Base-by-base conservation (phyloP, 1,140 invertebrate genomes). In the Drosophila tropicalis region DNA sequence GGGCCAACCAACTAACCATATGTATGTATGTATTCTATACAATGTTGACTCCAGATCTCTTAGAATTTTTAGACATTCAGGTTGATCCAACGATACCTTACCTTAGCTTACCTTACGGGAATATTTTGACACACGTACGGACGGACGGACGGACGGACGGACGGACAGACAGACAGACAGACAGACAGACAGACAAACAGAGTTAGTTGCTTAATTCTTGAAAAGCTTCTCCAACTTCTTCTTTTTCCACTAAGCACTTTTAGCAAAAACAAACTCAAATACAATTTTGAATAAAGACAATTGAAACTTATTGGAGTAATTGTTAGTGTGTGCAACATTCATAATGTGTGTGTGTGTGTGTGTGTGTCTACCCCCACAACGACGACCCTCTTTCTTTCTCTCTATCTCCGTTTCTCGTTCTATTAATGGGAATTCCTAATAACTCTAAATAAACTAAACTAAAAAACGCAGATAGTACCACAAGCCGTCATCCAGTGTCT, bases 401-500 rank as follows among this genome's bases (percentile, higher is more conserved):
- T 36, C 34, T 36, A 7, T 9, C 17, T 9, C 44, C 17, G 10
- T 12, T 12, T 13, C 12, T 39, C 36, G 10, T 12, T 51, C 44
- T 51, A 51, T 51, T 51, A 51, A 51, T 51, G 44, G 44, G 19
- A 51, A 51, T 51, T 22, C 44, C 44, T 51, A 51, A 51, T 51
- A 51, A 51, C 19, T 51, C 44, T 51, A 22, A 29, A 51, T 51
- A 9, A 51, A 51, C 44, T 22, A 64, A 73, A 56, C 44, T 51
- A 63, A 62, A 67, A 61, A 10, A 9, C 63, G 76, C 73, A 51
- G 62, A 57, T 56, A 17, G 40, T 22, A 12, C 44, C 36, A 39
- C 36, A 39, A 39, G 67, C 65, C 54, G 51, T 55, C 39, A 55
- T 12, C 36, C 32, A 58, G 34, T 58, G 15, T 39, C 51, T 79